Base-by-base conservation (phyloP, 2,888 invertebrate species). In the Liposcelis brunnea region DNA sequence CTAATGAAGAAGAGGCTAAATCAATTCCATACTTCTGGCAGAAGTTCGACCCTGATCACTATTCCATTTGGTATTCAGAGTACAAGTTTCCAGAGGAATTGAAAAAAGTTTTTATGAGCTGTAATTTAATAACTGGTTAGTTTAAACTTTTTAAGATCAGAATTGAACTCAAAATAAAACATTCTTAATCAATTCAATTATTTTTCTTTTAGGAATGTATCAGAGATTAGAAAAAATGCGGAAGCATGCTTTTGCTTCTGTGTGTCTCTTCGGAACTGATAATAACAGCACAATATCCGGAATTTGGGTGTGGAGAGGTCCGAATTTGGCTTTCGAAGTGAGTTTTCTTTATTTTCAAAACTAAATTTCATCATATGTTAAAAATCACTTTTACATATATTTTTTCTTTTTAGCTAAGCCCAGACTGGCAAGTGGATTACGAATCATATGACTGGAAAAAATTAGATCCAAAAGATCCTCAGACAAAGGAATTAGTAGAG, bases 21-120 rank as follows among this genome's bases (percentile, higher is more conserved):
- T 94, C 97, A 47, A 79, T 98, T 60, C 91, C 95, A 1, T 95
- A 90, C 65, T 98, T 99, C 73, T 98, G 91, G 86, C 78, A 93
- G 61, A 89, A 97, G 66, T 97, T 98, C 61, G 98, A 99, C 65
- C 73, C 86, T 6, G 81, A 91, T 61, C 74, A 93, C 66, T 95
- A 91, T 64, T 94, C 94, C 49, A 90, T 98, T 65, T 98, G 98
- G 98, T 78, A 74, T 52, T 82, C 89, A 44, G 93, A 95, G 71
- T 98, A 98, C 74, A 93, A 94, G 66, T 97, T 87, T 67, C 82
- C 83, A 49, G 72, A 90, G 49, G 95, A 98, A 62, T 74, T 97
- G 16, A 71, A 80, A 52, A 84, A 87, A 66, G 78, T 84, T 37
- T 97, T 94, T 72, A 97, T 97, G 97, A 91, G 90, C 63, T 93